These are phyloP conservation scores for Ennomos fuscantarius DNA, from an alignment of 2,888 invertebrate genomes.

Conservation along the genomic window DNA sequence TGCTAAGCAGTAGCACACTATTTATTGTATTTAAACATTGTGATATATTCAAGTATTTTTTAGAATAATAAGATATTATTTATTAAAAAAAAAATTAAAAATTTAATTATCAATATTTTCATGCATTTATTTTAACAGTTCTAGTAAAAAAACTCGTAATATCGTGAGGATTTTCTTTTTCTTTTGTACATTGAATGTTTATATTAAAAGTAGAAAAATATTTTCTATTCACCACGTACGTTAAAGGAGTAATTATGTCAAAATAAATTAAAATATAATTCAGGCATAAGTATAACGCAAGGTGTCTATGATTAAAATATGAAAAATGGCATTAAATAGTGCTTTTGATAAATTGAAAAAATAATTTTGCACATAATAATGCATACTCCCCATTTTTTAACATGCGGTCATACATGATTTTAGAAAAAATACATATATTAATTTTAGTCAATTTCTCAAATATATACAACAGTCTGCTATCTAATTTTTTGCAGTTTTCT, in stretches of 20 bases:
- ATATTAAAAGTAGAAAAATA: too few relatives aligned
- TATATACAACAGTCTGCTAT: constrained; percentile 65
- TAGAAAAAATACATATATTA: constrained; percentile 65
- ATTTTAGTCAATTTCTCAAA: constrained; percentile 50
- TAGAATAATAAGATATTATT: too few relatives aligned
- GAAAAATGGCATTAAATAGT: constrained; percentile 37
- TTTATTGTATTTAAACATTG: too few relatives aligned
- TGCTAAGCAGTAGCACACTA: too few relatives aligned
- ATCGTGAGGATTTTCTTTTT: too few relatives aligned
- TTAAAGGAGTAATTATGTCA: constrained; percentile 2
- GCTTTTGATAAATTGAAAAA: constrained; percentile 50
- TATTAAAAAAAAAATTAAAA: too few relatives aligned
- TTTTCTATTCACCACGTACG: constrained; percentile 11
- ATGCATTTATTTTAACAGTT: too few relatives aligned
- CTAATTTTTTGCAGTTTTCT: constrained; percentile 50
- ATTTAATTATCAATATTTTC: too few relatives aligned
- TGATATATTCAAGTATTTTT: too few relatives aligned
- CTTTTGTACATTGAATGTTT: too few relatives aligned
- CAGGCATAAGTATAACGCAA: not conserved
- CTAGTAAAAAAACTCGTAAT: too few relatives aligned
- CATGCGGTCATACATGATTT: constrained; percentile 45
- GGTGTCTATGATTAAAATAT: constrained; percentile 30
- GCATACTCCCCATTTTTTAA: constrained; percentile 47
- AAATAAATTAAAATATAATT: constrained; percentile 12
- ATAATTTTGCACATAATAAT: constrained; percentile 56